A percentile compares a stretch with the other conserved stretches of the same genome.
These are phyloP conservation scores for Sternotherus odoratus DNA, from an alignment of 2,797 vertebrate species.

Conservation along the genomic window DNA sequence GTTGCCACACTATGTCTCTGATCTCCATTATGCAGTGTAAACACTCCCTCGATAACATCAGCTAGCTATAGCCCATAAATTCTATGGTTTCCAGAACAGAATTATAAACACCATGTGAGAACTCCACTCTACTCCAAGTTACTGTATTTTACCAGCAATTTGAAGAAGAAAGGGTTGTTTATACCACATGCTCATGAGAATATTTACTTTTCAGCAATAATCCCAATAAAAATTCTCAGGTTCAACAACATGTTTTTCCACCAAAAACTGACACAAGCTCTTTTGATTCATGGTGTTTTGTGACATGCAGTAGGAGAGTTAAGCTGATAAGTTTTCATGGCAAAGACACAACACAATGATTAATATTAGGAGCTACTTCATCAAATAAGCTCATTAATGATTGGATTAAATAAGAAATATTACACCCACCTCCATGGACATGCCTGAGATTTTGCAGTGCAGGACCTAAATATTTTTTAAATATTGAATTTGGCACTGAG, in stretches of 20 bases:
- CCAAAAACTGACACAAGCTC: conserved; percentile 17
- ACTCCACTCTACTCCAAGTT: conserved; percentile 41
- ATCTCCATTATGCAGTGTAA: conserved; percentile 60
- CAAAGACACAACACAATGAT: conserved; percentile 17
- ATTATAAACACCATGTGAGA: conserved; percentile 47
- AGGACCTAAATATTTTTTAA: background rate
- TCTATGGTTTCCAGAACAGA: conserved; percentile 55
- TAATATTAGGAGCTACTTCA: conserved; percentile 12
- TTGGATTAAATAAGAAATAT: conserved; percentile 22
- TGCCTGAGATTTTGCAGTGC: background rate
- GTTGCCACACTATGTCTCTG: conserved; percentile 57
- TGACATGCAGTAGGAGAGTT: background rate
- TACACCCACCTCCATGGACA: background rate
- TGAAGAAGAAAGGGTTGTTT: conserved; percentile 21
- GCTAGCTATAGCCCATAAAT: conserved; percentile 45
- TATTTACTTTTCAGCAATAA: conserved; percentile 60
- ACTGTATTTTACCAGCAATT: conserved; percentile 45
- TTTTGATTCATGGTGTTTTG: conserved; percentile 19
- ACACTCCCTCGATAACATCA: conserved; percentile 60
- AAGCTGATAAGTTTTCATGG: conserved; percentile 27
- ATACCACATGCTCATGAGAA: conserved; percentile 17
- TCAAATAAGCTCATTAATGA: background rate
- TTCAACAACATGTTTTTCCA: background rate
- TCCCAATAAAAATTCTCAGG: conserved; percentile 20
- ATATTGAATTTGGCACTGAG: background rate